Base-by-base conservation (phyloP, 2,888 invertebrate genomes). In the Cephus sareptanus region DNA sequence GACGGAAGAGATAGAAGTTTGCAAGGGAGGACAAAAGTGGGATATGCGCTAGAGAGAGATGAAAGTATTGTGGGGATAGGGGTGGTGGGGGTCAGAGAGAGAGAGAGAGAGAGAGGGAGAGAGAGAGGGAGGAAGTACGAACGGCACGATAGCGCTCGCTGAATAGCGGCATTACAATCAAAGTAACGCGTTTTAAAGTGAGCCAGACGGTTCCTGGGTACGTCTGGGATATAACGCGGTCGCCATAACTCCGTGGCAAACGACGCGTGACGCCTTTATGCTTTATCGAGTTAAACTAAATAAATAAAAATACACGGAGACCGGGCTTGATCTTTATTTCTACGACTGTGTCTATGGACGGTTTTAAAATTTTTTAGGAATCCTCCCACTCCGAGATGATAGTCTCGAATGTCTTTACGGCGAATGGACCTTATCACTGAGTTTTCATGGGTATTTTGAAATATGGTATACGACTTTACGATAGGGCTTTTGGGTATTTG, bases 151-250 rank as follows among this genome's bases (percentile, higher is more conserved):
- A 87, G 84, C 83, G 71, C 83, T 81, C 80, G 80, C 77, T 82
- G 83, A 86, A 85, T 86, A 83, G 85, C 84, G 84, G 80, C 85
- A 86, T 89, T 87, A 85, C 86, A 87, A 89, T 89, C 88, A 87
- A 85, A 88, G 85, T 88, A 88, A 90, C 86, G 89, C 83, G 84
- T 87, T 89, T 87, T 86, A 87, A 89, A 87, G 88, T 83, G 88
- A 86, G 85, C 80, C 86, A 87, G 85, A 87, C 85, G 85, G 37
- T 86, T 86, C 83, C 81, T 79, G 77, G 80, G 79, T 80, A 77
- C 80, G 69, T 69, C 70, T 74, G 82, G 82, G 81, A 81, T 81
- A 82, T 81, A 83, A 79, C 76, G 78, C 35, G 78, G 79, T 76
- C 79, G 81, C 79, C 84, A 83, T 87, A 86, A 87, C 81, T 85